Evolutionary conservation across 2,888 invertebrate species (phyloP), one percentile per base, ranked within the genome.

Genomic region (Drosophila conformis): DNA sequence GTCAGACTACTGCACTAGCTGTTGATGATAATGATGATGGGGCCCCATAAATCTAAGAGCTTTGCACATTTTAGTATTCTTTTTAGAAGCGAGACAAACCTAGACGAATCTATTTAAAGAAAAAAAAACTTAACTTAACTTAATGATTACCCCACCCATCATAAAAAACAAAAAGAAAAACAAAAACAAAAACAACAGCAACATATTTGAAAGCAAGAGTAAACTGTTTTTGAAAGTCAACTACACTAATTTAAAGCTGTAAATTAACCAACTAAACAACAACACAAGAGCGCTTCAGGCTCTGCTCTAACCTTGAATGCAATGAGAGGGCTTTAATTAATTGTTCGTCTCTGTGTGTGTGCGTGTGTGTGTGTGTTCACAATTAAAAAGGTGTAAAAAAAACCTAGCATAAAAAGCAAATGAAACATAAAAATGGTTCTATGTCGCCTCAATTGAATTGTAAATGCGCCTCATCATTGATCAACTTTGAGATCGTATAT

Each of bases 201-300:
- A 65, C 66, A 49, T 2, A 31, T 57, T 86, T 86, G 85, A 86
- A 86, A 86, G 85, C 85, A 86, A 86, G 89, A 89, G 85, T 86
- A 87, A 86, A 86, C 85, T 89, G 85, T 86, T 86, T 86, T 86
- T 89, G 85, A 86, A 86, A 86, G 89, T 86, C 78, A 89, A 80
- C 89, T 86, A 86, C 89, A 89, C 87, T 86, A 86, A 86, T 86
- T 86, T 86, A 80, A 89, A 82, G 89, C 89, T 89, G 85, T 89
- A 86, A 86, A 86, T 86, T 86, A 89, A 84, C 85, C 89, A 87
- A 86, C 85, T 89, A 73, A 79, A 76, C 82, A 83, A 63, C 65
- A 67, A 59, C 59, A 52, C 74, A 69, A 69, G 67, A 83, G 83
- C 69, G 81, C 89, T 70, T 67, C 84, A 51, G 74, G 72, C 69